Base-by-base conservation (phyloP, 1,140 invertebrate species). In the Chironomus tepperi region DNA sequence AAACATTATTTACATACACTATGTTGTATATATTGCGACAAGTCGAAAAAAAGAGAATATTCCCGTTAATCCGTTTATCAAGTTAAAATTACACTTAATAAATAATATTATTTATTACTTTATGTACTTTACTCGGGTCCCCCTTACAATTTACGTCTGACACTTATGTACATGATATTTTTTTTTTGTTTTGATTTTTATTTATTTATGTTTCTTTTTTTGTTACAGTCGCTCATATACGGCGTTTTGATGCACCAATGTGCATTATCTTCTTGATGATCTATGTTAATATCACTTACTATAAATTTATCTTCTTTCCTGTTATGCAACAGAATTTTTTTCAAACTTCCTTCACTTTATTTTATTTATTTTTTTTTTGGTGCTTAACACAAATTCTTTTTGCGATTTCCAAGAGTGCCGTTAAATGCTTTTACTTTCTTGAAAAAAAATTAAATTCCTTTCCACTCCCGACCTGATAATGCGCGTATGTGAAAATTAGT, bases 51-150 rank as follows among this genome's bases (percentile, higher is more conserved):
- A 15, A 57, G 43, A 12, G 47, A 57, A 57, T 57, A 57, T 15
- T 57, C 47, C 47, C 47, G 47, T 57, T 57, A 57, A 57, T 57
- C 47, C 47, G 47, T 57, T 57, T n/a, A 57, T 57, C 47, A 57
- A 57, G 9, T 57, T 57, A 57, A 57, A 57, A 57, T 57, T 57
- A 57, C 47, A 57, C 47, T 57, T 57, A 57, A 57, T 57, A 34
- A 34, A 34, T 34, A 34, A 34, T 34, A 2, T 34, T 34, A n/a
- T n/a, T n/a, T n/a, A n/a, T n/a, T n/a, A n/a, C n/a, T 34, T 34
- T 34, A 34, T 34, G 24, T 34, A 34, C 5, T 34, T 57, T 1
- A 10, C 43, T 57, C 47, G n/a, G 12, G 15, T n/a, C 12, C 47
- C 47, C 47, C 47, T 15, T 57, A 57, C 47, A 15, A 57, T 57